Conservation (phyloP, 37 sponge, comb jelly and placozoan species). For the Haliclona indistincta region DNA sequence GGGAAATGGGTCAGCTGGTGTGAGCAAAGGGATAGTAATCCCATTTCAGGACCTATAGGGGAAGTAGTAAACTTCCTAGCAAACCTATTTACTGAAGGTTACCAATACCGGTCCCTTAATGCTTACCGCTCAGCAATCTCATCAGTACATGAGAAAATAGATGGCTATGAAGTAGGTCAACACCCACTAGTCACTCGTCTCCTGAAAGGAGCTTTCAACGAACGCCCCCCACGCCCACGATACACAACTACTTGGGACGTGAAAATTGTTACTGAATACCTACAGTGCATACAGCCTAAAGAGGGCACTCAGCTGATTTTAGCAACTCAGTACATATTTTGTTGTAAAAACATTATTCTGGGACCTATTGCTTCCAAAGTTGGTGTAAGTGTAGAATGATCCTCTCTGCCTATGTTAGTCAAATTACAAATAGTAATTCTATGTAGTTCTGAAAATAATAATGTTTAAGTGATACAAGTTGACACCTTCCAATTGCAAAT, state of each 20-base stretch:
- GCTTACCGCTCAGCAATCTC: slow-evolving; percentile 51
- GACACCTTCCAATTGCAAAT: too few relatives aligned
- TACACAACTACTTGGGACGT: slow-evolving; percentile 42
- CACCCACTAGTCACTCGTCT: slow-evolving; percentile 29
- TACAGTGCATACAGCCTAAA: too few relatives aligned
- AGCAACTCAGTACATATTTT: too few relatives aligned
- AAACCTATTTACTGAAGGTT: slow-evolving; percentile 34
- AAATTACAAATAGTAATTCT: too few relatives aligned
- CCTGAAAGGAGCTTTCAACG: slow-evolving; percentile 36
- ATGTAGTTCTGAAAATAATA: too few relatives aligned
- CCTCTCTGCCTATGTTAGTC: too few relatives aligned
- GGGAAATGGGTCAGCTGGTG: slow-evolving; percentile 56
- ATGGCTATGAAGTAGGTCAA: slow-evolving; percentile 40
- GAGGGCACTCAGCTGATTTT: too few relatives aligned
- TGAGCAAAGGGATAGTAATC: slow-evolving; percentile 16
- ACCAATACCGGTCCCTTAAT: slow-evolving; percentile 48
- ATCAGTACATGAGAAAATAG: slow-evolving; percentile 29
- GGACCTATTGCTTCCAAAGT: too few relatives aligned
- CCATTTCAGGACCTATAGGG: slow-evolving; percentile 47
- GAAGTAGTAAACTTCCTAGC: slow-evolving; percentile 55
- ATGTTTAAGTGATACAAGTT: too few relatives aligned
- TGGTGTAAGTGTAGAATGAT: too few relatives aligned
- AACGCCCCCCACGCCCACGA: slow-evolving; percentile 23
- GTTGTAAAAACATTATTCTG: too few relatives aligned
- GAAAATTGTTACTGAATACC: background rate